Evolutionary conservation across 2,797 vertebrate genomes (phyloP), one percentile per base, ranked within the genome.

Genomic region (Cryptoprocta ferox): DNA sequence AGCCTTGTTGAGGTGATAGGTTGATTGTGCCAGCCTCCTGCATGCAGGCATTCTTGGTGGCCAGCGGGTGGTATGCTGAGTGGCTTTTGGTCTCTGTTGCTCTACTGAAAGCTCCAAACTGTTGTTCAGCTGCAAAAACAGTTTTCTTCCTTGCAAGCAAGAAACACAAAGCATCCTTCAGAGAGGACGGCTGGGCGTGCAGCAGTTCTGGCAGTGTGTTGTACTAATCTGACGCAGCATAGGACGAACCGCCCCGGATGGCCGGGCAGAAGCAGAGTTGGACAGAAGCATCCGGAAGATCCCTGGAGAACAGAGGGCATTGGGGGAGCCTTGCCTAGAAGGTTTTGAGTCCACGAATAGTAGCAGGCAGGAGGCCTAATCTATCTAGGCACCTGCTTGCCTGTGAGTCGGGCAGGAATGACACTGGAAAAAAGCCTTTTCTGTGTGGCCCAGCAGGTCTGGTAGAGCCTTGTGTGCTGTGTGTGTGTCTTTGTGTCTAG

Each of bases 131-230:
- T 97, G 66, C 83, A 94, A 97, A 97, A 98, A 96, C 48, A 71
- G 71, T 97, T 98, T 95, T 97, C 59, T 97, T 97, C 71, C 65
- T 96, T 56, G 82, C 91, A 91, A 98, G 94, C 50, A 97, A 96
- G 75, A 88, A 98, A 12, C 71, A 99, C 98, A 99, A 98, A 98
- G 98, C 87, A 68, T 70, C 93, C 79, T 98, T 98, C 56, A 98
- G 70, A 79, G 88, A 45, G 42, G 89, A 66, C 45, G 10, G 91
- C 94, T 61, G 94, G 91, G 91, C 5, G 10, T 53, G 35, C 12
- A 45, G 75, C 76, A 12, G 7, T 68, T 75, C 85, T 96, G 87
- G 84, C 75, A 78, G 35, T 61, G 28, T 75, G 65, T 82, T 30
- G 26, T 13, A 5, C 81, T 89, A 26, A 73, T 95, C 75, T 8